A percentile compares a stretch with the other conserved stretches of the same genome.
Conservation (phyloP, 1,140 invertebrate species). For the Anastatus disparis region DNA sequence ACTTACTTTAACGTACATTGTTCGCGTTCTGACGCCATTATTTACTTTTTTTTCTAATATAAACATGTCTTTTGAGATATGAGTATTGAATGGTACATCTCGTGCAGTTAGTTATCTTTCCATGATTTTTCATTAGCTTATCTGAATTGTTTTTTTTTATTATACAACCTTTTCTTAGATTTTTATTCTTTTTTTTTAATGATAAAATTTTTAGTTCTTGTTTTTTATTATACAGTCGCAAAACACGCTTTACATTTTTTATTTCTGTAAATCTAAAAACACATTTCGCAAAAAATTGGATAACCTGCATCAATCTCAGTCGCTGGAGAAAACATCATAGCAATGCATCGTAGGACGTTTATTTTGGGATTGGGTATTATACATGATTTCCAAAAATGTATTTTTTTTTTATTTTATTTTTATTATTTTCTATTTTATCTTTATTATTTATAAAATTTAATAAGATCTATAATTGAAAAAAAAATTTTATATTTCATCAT, state of each 20-base stretch:
- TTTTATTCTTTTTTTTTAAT: background rate
- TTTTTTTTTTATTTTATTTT: no score
- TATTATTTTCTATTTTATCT: background rate
- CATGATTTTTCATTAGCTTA: conserved; percentile 29
- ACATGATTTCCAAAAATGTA: no score
- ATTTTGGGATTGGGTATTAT: conserved; percentile 10
- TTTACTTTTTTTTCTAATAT: conserved; percentile 50
- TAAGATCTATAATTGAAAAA: no score
- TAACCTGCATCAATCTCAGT: no score
- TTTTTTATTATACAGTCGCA: background rate
- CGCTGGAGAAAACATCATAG: background rate
- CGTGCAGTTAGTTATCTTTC: conserved; percentile 47
- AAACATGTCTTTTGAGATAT: conserved; percentile 52
- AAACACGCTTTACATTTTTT: background rate
- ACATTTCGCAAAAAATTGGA: background rate
- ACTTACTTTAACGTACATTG: conserved; percentile 53
- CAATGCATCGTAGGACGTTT: conserved; percentile 13
- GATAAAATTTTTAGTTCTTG: no score
- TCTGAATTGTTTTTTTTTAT: background rate
- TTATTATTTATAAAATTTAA: no score
- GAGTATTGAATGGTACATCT: conserved; percentile 51
- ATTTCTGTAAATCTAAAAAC: background rate
- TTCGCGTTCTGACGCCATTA: conserved; percentile 42
- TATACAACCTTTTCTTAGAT: background rate
- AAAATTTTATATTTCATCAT: no score